These are phyloP conservation scores for Drosophila nr. medialis DNA, from an alignment of 2,888 invertebrate species.

Conservation along the genomic window DNA sequence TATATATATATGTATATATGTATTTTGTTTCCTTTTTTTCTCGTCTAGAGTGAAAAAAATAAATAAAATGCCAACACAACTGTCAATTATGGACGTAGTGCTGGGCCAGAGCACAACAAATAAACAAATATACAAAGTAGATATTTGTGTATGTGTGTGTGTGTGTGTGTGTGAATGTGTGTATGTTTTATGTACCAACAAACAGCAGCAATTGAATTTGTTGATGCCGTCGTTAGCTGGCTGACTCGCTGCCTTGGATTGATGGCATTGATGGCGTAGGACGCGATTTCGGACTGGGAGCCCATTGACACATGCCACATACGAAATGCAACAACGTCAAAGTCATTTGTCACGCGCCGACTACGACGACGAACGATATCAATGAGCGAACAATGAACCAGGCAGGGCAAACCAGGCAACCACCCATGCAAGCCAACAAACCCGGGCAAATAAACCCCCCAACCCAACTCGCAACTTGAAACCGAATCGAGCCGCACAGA, in stretches of 20 bases:
- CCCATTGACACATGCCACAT: conserved; percentile 67
- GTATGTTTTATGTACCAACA: conserved; percentile 38
- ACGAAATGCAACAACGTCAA: conserved; percentile 75
- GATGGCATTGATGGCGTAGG: conserved; percentile 58
- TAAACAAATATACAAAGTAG: conserved; percentile 35
- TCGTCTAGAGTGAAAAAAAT: conserved; percentile 46
- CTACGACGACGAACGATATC: conserved; percentile 55
- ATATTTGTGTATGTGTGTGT: conserved; percentile 1
- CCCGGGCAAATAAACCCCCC: conserved; percentile 48
- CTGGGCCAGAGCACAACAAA: conserved; percentile 44
- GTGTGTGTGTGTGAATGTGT: conserved; percentile 9
- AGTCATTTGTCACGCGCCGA: conserved; percentile 78
- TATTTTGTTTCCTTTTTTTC: conserved; percentile 6
- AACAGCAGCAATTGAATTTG: conserved; percentile 75
- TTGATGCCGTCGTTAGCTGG: conserved; percentile 50
- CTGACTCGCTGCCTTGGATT: conserved; percentile 45
- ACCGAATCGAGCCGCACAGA: conserved; percentile 35
- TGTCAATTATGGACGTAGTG: conserved; percentile 71
- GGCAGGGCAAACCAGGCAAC: conserved; percentile 29
- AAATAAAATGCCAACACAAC: conserved; percentile 71
- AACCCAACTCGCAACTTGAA: neutral
- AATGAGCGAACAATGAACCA: conserved; percentile 75
- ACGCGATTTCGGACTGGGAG: conserved; percentile 15
- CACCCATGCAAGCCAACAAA: neutral
- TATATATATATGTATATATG: neutral